A percentile compares a stretch with the other conserved stretches of the same genome.
These are phyloP conservation scores for Zapornia atra DNA, from an alignment of 2,113 vertebrate genomes.

Conservation along the genomic window DNA sequence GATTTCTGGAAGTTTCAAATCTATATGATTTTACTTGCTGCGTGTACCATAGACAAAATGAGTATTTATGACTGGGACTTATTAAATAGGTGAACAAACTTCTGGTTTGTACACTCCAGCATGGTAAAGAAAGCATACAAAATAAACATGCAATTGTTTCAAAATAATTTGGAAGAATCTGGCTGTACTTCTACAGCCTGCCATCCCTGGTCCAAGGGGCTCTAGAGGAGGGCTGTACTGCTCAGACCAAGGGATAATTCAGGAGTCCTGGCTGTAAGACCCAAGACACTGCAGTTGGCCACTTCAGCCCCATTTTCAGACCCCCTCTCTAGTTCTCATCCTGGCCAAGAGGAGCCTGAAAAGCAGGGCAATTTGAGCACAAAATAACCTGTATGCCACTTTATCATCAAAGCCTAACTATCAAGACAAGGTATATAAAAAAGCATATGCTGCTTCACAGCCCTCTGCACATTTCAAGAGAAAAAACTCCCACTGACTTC, in stretches of 20 bases:
- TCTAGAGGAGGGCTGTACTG: background rate
- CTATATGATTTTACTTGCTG: background rate
- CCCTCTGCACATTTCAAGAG: background rate
- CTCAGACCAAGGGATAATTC: background rate
- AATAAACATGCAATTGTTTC: background rate
- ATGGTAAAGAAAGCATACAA: background rate
- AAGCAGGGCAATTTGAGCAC: background rate
- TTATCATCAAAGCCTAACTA: background rate
- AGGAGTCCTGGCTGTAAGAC: background rate
- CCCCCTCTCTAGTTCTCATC: background rate
- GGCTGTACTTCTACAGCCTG: background rate
- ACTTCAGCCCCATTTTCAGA: background rate
- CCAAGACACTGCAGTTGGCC: background rate
- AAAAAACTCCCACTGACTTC: background rate
- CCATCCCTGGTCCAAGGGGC: accelerated
- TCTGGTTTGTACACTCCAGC: background rate
- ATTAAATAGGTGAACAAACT: background rate
- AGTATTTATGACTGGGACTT: background rate
- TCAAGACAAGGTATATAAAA: background rate
- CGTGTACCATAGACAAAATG: background rate
- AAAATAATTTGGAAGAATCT: background rate
- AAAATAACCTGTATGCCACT: background rate
- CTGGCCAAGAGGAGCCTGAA: background rate
- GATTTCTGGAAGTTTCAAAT: background rate
- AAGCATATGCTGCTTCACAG: background rate